phyloP scores from a whole-genome alignment of 2,888 invertebrate species.

The Cartodere bifasciata region DNA sequence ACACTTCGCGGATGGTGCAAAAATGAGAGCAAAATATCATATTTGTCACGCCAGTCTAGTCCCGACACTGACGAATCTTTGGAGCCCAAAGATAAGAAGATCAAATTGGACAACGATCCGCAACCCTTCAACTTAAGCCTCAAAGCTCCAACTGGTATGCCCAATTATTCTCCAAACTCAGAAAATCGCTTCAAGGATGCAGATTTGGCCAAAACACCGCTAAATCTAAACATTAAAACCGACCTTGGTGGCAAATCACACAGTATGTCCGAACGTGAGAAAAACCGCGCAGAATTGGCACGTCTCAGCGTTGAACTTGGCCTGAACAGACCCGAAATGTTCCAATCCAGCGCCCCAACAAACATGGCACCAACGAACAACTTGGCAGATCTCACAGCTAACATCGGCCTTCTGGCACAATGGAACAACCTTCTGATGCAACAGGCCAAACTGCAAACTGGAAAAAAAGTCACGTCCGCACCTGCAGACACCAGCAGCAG shows the following conservation, averaged over 20 bases:
- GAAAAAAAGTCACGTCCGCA: constrained; percentile 15
- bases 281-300: constrained; percentile 37
- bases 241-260: constrained; percentile 6
- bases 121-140: constrained; percentile 29
- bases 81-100: constrained; percentile 21
- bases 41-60: constrained; percentile 52
- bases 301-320: constrained; percentile 35
- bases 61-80: constrained; percentile 54
- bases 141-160: constrained; percentile 13
- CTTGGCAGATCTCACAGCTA: constrained; percentile 22
- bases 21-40: constrained; percentile 63
- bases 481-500: constrained; percentile 17
- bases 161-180: constrained; percentile 6
- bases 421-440: constrained; percentile 24
- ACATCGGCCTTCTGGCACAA: constrained; percentile 24
- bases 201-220: constrained; percentile 33
- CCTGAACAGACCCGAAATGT: constrained; percentile 32
- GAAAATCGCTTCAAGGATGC: constrained; percentile 21
- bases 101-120: constrained; percentile 23
- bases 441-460: constrained; percentile 4
- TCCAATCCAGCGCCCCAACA: constrained; percentile 18
- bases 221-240: constrained; percentile 19
- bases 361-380: constrained; percentile 16
- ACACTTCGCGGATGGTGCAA: constrained; percentile 82
- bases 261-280: constrained; percentile 23